Conservation (phyloP, 2,113 vertebrate genomes). For the Crotalus horridus region DNA sequence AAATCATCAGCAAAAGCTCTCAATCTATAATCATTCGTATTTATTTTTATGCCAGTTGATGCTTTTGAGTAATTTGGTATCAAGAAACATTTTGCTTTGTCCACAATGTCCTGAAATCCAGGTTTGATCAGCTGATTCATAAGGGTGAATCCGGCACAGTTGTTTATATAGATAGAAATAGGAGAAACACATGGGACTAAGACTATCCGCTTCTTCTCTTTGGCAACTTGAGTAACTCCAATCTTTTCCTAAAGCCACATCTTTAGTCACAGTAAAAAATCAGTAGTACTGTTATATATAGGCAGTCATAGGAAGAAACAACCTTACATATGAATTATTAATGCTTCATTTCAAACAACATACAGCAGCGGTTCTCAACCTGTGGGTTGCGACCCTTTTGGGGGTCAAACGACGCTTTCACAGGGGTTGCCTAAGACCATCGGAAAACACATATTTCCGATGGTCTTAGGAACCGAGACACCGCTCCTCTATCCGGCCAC, state of each 20-base stretch:
- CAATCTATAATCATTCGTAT: too few relatives aligned
- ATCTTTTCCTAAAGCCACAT: not conserved
- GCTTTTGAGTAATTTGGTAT: not conserved
- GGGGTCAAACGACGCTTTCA: too few relatives aligned
- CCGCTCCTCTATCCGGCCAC: too few relatives aligned
- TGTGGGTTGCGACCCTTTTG: too few relatives aligned
- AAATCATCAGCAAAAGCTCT: too few relatives aligned
- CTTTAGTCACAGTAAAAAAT: not conserved
- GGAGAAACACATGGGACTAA: not conserved
- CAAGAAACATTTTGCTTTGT: not conserved
- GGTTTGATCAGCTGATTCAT: not conserved
- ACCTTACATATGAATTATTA: not conserved
- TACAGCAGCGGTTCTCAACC: too few relatives aligned
- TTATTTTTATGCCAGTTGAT: too few relatives aligned
- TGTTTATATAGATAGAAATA: not conserved
- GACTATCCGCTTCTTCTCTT: not conserved
- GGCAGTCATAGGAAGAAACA: not conserved
- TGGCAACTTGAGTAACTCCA: not conserved
- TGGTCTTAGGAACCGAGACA: too few relatives aligned
- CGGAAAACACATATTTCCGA: too few relatives aligned
- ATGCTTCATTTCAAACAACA: not conserved
- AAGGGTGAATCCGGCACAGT: not conserved
- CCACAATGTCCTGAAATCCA: not conserved
- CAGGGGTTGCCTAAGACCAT: too few relatives aligned
- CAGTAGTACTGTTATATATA: not conserved